phyloP scores from a whole-genome alignment of 2,797 vertebrate species.

The Trematocara caparti region DNA sequence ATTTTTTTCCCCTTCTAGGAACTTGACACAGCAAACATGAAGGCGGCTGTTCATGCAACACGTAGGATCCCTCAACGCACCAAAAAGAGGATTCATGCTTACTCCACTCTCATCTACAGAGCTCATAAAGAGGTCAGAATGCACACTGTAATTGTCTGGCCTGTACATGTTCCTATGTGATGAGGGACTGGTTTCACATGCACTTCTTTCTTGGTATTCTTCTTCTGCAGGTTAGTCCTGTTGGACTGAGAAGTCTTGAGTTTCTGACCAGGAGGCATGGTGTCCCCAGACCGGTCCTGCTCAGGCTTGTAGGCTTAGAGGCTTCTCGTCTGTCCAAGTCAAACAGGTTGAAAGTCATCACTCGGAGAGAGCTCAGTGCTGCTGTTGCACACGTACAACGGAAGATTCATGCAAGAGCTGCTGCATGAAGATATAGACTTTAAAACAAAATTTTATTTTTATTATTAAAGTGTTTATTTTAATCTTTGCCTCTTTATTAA shows the following conservation, averaged over 20 bases:
- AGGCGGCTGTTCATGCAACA: neutral
- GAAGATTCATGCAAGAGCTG: slow-evolving; percentile 4
- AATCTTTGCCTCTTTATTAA: neutral
- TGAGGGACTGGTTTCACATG: neutral
- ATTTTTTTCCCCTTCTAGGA: neutral
- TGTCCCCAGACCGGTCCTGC: slow-evolving; percentile 40
- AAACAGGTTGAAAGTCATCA: slow-evolving; percentile 57
- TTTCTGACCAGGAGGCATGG: neutral
- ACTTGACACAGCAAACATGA: slow-evolving; percentile 39
- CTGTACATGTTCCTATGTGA: neutral
- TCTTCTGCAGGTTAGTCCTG: neutral
- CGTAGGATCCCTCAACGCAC: neutral
- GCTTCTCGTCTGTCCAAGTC: slow-evolving; percentile 60
- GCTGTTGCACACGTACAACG: slow-evolving; percentile 36
- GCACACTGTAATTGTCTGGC: neutral
- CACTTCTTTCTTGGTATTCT: neutral
- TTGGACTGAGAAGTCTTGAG: neutral
- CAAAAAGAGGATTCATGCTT: slow-evolving; percentile 21
- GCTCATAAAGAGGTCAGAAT: slow-evolving; percentile 61
- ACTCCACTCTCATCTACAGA: slow-evolving; percentile 50
- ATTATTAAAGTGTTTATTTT: slow-evolving; percentile 29
- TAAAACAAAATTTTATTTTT: neutral
- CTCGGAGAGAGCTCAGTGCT: slow-evolving; percentile 50
- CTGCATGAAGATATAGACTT: slow-evolving; percentile 41
- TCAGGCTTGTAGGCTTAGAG: slow-evolving; percentile 63